Base-by-base conservation (phyloP, 2,113 vertebrate genomes). In the Gobio gobio region DNA sequence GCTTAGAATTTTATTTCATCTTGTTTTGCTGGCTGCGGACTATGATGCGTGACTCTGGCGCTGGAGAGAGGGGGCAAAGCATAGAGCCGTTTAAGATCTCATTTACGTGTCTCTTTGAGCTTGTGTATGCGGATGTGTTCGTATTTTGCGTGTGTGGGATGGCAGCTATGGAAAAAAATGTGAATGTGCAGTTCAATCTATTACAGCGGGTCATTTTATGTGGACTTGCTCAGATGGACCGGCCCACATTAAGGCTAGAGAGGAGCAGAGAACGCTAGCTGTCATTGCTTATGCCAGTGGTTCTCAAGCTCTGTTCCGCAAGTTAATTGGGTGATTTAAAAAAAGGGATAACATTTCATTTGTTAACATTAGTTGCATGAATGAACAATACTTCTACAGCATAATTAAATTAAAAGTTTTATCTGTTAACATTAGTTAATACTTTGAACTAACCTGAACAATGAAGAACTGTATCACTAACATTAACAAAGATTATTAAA, bases 1-100 rank as follows among this genome's bases (percentile, higher is more conserved):
- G 94, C 94, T 94, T 95, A 94, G 91, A 94, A 91, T 94, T 94
- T 95, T 94, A 95, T 95, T 95, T 95, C 94, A 95, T 95, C 94
- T 95, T 95, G 93, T 95, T 95, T 95, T 93, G 91, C 91, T 89
- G 91, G 90, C 91, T 94, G 94, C 93, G 92, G 93, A 94, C 93
- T 93, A 93, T 93, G 93, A 94, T 93, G 93, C 93, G 93, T 94
- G 94, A 95, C 93, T 94, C 92, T 89, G 89, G 91, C 89, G 92
- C 88, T 85, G 92, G 90, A 92, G 93, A 91, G 93, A 93, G 93
- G 92, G 93, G 91, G 92, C 92, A 90, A 77, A 90, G 89, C 89
- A 90, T 87, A 92, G 93, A 93, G 89, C 81, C 90, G 89, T 92
- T 94, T 93, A 92, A 91, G 90, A 93, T 93, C 89, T 90, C 90